Percentiles rank a stretch among this genome's conserved stretches.
phyloP scores from a whole-genome alignment of 2,888 invertebrate genomes.

The Gibbula magus region DNA sequence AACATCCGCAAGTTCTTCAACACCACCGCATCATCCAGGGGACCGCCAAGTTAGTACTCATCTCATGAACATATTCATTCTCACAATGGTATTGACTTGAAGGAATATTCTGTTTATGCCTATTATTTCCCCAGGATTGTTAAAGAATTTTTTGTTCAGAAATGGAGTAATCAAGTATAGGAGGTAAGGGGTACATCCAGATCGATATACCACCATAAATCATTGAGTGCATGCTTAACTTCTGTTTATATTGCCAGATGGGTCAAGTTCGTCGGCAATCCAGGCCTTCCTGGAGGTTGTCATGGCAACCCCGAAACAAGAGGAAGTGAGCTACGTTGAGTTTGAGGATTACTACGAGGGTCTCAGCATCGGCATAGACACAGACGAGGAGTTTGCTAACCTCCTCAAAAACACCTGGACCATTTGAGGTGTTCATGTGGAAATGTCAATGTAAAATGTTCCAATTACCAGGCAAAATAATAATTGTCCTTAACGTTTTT shows the following conservation, averaged over 20 bases:
- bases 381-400: conserved; percentile 70
- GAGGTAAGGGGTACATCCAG: no score
- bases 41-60: neutral
- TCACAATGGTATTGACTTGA: conserved; percentile 23
- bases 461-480: no score
- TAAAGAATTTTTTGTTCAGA: no score
- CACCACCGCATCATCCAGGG: conserved; percentile 49
- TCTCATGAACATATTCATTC: neutral
- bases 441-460: no score
- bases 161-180: no score
- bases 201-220: no score
- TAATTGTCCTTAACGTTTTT: no score
- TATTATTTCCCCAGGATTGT: neutral
- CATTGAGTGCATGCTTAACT: neutral
- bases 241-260: conserved; percentile 12
- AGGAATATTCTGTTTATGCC: neutral
- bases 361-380: conserved; percentile 65
- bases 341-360: conserved; percentile 75
- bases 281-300: conserved; percentile 67
- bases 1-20: conserved; percentile 73
- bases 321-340: conserved; percentile 65
- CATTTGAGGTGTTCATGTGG: conserved; percentile 49
- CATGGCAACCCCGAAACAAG: conserved; percentile 52
- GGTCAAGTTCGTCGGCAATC: conserved; percentile 41
- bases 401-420: conserved; percentile 72